A percentile compares a stretch with the other conserved stretches of the same genome.
Evolutionary conservation across 2,797 vertebrate genomes (phyloP).

Genomic region (Amphiprion clarkii): DNA sequence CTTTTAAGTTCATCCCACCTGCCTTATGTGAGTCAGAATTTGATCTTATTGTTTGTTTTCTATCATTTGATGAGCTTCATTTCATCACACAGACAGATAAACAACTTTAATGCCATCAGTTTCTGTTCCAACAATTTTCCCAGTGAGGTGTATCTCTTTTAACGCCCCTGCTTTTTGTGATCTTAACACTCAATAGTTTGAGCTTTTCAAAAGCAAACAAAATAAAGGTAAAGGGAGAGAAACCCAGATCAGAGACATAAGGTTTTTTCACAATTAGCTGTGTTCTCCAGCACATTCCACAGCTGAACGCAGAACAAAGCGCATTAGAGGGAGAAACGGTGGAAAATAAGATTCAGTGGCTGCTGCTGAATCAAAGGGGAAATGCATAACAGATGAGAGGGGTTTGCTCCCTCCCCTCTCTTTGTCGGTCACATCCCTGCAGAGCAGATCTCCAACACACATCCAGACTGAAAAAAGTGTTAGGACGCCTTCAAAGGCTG

Average conservation of each 20-base stretch:
- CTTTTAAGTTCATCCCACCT: neutral
- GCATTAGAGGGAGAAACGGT: conserved; percentile 69
- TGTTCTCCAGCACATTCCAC: conserved; percentile 67
- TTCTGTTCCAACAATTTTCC: conserved; percentile 4
- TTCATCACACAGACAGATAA: conserved; percentile 18
- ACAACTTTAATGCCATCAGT: conserved; percentile 9
- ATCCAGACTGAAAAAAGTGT: conserved; percentile 63
- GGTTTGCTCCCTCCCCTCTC: conserved; percentile 72
- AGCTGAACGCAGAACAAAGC: conserved; percentile 77
- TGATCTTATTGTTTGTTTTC: neutral
- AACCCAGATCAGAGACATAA: conserved; percentile 53
- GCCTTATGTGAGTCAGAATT: neutral
- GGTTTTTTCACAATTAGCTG: conserved; percentile 55
- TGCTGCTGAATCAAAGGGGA: conserved; percentile 83
- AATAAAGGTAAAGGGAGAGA: conserved; percentile 35
- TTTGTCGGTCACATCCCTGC: conserved; percentile 82
- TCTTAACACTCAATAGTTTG: conserved; percentile 24
- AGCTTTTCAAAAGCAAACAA: conserved; percentile 10
- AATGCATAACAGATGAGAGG: conserved; percentile 87
- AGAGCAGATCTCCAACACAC: conserved; percentile 77
- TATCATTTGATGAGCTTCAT: neutral
- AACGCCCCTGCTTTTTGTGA: conserved; percentile 36
- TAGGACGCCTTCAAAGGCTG: conserved; percentile 50
- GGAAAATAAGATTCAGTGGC: conserved; percentile 82
- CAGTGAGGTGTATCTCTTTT: conserved; percentile 19